phyloP scores from a whole-genome alignment of 2,888 invertebrate species.

The Dicranocentrus wangi region DNA sequence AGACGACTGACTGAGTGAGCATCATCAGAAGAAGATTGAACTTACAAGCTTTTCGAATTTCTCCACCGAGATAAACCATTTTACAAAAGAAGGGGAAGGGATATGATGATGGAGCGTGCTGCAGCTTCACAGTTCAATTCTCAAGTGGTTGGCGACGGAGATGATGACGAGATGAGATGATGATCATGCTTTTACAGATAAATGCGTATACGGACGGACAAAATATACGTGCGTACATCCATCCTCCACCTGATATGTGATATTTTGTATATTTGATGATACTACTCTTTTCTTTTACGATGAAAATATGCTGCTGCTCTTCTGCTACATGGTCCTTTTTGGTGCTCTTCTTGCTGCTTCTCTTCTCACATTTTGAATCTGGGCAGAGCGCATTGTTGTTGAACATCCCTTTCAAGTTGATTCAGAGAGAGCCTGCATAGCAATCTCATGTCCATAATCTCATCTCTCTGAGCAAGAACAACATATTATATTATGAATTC shows the following conservation, averaged over 20 bases:
- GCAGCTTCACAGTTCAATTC: conserved; percentile 46
- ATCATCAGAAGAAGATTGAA: too few relatives aligned
- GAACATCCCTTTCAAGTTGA: not conserved
- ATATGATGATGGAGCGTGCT: conserved; percentile 66
- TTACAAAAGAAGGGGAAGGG: conserved; percentile 27
- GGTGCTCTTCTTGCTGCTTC: conserved; percentile 8
- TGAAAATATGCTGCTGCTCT: conserved; percentile 16
- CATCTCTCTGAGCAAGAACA: too few relatives aligned
- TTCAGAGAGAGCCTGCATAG: too few relatives aligned
- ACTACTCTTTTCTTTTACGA: not conserved
- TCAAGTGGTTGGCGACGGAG: conserved; percentile 44
- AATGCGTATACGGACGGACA: conserved; percentile 18
- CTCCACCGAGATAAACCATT: conserved; percentile 26
- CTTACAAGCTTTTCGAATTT: conserved; percentile 25
- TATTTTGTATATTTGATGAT: not conserved
- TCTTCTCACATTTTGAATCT: not conserved
- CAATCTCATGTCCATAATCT: too few relatives aligned
- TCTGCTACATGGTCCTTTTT: not conserved
- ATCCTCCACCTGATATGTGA: conserved; percentile 5
- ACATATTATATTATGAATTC: too few relatives aligned
- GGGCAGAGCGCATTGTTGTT: not conserved
- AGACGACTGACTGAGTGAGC: conserved; percentile 33
- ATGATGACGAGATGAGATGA: conserved; percentile 46
- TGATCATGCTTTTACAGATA: conserved; percentile 38
- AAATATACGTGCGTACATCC: conserved; percentile 1